Percentiles rank a stretch among this genome's conserved stretches.
phyloP scores from a whole-genome alignment of 2,888 invertebrate species.

The Eulithis testata region DNA sequence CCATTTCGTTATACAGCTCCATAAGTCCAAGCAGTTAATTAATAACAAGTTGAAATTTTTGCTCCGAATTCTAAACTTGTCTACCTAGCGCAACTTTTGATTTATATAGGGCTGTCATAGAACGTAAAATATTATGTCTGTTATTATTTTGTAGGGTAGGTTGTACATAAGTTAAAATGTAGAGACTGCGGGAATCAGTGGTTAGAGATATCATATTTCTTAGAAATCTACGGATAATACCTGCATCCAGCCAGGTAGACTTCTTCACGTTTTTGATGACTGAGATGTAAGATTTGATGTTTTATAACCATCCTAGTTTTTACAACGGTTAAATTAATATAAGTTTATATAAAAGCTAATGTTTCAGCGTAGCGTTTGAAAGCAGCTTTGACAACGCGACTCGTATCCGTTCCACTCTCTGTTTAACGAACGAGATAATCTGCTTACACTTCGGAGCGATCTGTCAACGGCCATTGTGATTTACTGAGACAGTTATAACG shows the following conservation, averaged over 20 bases:
- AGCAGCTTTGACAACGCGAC: conserved; percentile 50
- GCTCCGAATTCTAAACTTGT: conserved; percentile 41
- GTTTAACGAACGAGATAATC: conserved; percentile 58
- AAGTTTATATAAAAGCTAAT: not conserved
- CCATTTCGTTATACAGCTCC: conserved; percentile 40
- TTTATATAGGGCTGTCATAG: not conserved
- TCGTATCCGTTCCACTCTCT: conserved; percentile 13
- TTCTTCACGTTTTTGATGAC: too few species aligned
- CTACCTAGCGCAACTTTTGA: conserved; percentile 57
- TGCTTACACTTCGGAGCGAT: conserved; percentile 55
- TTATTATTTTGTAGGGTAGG: too few species aligned
- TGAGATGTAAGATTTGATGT: too few species aligned
- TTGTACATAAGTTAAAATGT: too few species aligned
- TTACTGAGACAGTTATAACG: conserved; percentile 63
- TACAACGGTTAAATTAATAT: too few species aligned
- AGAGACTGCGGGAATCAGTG: too few species aligned
- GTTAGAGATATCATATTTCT: too few species aligned
- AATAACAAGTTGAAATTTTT: conserved; percentile 66
- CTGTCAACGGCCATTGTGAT: conserved; percentile 55
- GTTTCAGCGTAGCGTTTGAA: not conserved
- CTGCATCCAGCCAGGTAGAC: too few species aligned
- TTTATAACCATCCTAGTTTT: too few species aligned
- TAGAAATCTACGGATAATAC: too few species aligned
- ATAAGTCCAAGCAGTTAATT: conserved; percentile 58
- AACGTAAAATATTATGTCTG: too few species aligned